Conservation (phyloP, 2,113 vertebrate genomes). For the Taurulus bubalis region DNA sequence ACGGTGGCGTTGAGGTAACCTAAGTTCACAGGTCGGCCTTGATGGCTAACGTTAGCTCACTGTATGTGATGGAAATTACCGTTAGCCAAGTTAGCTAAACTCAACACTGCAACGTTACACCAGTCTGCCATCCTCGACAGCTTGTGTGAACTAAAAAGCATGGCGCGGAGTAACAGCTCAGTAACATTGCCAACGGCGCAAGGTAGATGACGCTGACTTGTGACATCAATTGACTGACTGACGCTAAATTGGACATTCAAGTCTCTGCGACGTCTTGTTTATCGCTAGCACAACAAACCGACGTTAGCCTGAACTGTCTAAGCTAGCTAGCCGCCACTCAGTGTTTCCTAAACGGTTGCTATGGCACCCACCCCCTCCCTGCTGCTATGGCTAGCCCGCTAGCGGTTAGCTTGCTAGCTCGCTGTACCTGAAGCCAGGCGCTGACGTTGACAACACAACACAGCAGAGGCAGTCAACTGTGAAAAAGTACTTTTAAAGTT, state of each 20-base stretch:
- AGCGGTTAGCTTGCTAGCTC: slow-evolving; percentile 28
- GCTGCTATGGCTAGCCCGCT: slow-evolving; percentile 51
- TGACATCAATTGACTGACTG: neutral
- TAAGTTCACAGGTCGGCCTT: slow-evolving; percentile 66
- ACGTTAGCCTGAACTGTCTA: slow-evolving; percentile 52
- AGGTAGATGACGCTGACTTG: neutral
- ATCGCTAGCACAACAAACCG: slow-evolving; percentile 65
- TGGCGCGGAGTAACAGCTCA: neutral
- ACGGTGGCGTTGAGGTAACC: slow-evolving; percentile 14
- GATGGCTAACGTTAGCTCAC: slow-evolving; percentile 67
- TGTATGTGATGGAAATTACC: slow-evolving; percentile 49
- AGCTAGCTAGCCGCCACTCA: slow-evolving; percentile 48
- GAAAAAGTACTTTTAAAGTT: neutral
- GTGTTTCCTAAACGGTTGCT: slow-evolving; percentile 80
- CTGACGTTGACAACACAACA: slow-evolving; percentile 15
- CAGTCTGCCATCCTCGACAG: slow-evolving; percentile 15
- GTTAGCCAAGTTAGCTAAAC: slow-evolving; percentile 66
- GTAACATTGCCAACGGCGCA: neutral
- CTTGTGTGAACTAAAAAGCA: slow-evolving; percentile 5
- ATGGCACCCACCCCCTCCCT: slow-evolving; percentile 78
- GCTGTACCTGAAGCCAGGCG: neutral
- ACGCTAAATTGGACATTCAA: slow-evolving; percentile 11
- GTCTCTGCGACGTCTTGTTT: slow-evolving; percentile 29
- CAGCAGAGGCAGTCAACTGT: neutral
- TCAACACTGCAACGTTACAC: slow-evolving; percentile 13